A percentile compares a stretch with the other conserved stretches of the same genome.
Evolutionary conservation across 1,140 invertebrate genomes (phyloP).

Genomic region (Drosophila quadrilineata): DNA sequence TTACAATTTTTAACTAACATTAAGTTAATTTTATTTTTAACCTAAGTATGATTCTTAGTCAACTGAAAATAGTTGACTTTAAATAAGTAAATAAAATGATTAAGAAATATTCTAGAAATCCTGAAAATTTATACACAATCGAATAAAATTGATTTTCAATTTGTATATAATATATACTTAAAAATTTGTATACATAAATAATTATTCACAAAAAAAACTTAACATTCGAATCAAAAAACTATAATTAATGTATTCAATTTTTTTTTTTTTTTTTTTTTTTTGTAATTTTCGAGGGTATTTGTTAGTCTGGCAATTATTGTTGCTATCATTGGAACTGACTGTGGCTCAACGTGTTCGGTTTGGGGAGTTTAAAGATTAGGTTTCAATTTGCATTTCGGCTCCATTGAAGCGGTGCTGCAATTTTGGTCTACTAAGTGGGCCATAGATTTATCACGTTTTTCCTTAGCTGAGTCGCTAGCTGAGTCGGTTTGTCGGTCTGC

Average conservation of each 20-base stretch:
- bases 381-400: conserved; percentile 78
- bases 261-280: neutral
- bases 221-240: neutral
- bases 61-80: no score
- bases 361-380: conserved; percentile 56
- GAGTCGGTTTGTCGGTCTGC: no score
- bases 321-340: conserved; percentile 5
- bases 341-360: conserved; percentile 23
- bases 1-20: neutral
- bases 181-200: no score
- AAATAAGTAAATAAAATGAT: no score
- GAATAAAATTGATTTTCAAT: no score
- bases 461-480: no score
- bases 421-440: conserved; percentile 63
- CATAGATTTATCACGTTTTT: conserved; percentile 74
- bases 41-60: no score
- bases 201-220: neutral
- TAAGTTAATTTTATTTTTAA: no score
- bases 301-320: neutral
- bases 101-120: neutral
- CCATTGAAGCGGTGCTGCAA: conserved; percentile 67
- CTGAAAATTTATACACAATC: no score
- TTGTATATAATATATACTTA: no score
- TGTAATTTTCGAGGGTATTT: neutral
- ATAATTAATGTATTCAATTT: neutral